Conservation (phyloP, 2,888 invertebrate genomes). For the Crepidodera aurea region DNA sequence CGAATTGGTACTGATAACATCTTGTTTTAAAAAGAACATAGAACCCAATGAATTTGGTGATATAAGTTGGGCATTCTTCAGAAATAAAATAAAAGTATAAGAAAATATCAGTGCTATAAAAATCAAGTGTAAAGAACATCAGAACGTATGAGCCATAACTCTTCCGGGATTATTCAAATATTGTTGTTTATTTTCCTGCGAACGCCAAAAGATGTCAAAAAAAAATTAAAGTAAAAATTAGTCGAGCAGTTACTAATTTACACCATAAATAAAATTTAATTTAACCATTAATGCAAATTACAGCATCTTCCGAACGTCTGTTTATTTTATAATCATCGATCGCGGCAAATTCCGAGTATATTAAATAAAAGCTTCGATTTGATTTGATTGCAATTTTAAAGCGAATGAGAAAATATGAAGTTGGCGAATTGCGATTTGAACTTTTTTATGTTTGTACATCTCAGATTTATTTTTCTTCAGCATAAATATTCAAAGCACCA, state of each 20-base stretch:
- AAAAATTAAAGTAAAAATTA: too few relatives aligned
- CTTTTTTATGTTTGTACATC: constrained; percentile 24
- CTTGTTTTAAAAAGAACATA: too few relatives aligned
- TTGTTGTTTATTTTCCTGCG: too few relatives aligned
- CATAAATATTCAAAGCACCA: constrained; percentile 41
- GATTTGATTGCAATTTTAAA: constrained; percentile 14
- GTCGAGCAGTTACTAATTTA: too few relatives aligned
- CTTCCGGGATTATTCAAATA: too few relatives aligned
- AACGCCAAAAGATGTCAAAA: too few relatives aligned
- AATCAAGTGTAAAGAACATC: not conserved
- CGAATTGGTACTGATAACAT: too few relatives aligned
- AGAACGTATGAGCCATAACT: too few relatives aligned
- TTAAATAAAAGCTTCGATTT: constrained; percentile 11
- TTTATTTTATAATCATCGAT: constrained; percentile 6
- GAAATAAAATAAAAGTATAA: too few relatives aligned
- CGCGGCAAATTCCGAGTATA: not conserved
- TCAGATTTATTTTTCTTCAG: constrained; percentile 36
- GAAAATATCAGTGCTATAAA: too few relatives aligned
- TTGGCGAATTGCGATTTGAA: constrained; percentile 17
- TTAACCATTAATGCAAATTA: constrained; percentile 8
- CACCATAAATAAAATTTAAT: constrained; percentile 5
- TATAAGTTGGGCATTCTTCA: too few relatives aligned
- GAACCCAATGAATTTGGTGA: too few relatives aligned
- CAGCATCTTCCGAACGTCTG: not conserved
- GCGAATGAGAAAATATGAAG: constrained; percentile 12